Base-by-base conservation (phyloP, 2,888 invertebrate genomes). In the Tineola bisselliella region DNA sequence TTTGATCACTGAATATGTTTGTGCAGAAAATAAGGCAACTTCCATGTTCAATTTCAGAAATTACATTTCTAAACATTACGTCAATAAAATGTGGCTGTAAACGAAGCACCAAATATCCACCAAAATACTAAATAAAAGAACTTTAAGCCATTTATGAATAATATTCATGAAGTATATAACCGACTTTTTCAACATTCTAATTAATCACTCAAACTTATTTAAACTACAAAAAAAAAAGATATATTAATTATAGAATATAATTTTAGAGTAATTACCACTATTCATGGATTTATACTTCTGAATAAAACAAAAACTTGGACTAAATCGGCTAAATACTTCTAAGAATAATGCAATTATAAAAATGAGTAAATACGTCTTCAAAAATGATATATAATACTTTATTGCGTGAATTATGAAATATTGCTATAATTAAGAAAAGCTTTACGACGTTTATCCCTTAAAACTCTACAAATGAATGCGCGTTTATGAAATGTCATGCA, bases 11-110 rank as follows among this genome's bases (percentile, higher is more conserved):
- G 58, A 31, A 58, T 25, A 33, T 58, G 58, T 31, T 8, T 13
- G 19, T 10, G 33, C 58, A 58, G 58, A 58, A 58, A 58, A 58
- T 58, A 58, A 58, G 58, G 58, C 58, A 58, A 33, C 58, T 58
- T 58, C 33, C 54, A 25, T 54, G 19, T 25, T 19, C 4, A 18
- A 58, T 58, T 33, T 33, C 31, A 58, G 33, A 33, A 33, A 58
- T 58, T 58, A 58, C n/a, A 58, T 19, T 33, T 33, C 58, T 33
- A 58, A 58, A 31, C n/a, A 25, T 12, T 56, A 58, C 33, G 19
- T 54, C 54, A 18, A 18, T 48, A 18, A 25, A 48, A n/a, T 17
- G 54, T 18, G 54, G 18, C 18, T 54, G 54, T 54, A 18, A 31
- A 56, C 8, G 4, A 58, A 58, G 58, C 58, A 58, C 58, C 58